Evolutionary conservation across 1,140 invertebrate species (phyloP).

Genomic region (Papilio dardanus): DNA sequence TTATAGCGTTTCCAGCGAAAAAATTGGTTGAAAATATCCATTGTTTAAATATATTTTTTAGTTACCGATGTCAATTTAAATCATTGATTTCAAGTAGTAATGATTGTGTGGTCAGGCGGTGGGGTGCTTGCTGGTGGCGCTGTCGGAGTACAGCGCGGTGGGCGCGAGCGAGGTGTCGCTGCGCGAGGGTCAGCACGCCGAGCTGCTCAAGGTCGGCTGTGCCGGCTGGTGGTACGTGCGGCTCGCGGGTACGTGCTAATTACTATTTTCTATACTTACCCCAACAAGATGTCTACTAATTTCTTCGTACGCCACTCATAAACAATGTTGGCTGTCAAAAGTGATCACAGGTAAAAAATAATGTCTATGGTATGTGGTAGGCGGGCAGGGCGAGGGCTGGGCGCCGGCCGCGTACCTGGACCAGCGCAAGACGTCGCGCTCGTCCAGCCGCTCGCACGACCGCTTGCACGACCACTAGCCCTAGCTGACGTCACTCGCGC

Average conservation of each 20-base stretch:
- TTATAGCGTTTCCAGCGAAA: background rate
- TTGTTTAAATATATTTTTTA: background rate
- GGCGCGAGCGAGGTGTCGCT: constrained; percentile 94
- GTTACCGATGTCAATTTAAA: background rate
- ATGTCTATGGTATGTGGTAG: constrained; percentile 60
- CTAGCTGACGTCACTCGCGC: constrained; percentile 39
- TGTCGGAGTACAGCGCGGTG: constrained; percentile 95
- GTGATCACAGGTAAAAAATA: background rate
- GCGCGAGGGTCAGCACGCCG: constrained; percentile 93
- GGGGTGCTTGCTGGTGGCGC: constrained; percentile 90
- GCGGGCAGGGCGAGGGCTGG: constrained; percentile 92
- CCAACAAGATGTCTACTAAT: background rate
- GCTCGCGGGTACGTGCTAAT: constrained; percentile 84
- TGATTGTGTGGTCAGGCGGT: constrained; percentile 62
- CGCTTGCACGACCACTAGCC: constrained; percentile 72
- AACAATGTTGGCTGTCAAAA: too few relatives aligned
- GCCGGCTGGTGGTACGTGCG: constrained; percentile 98
- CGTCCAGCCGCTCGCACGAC: constrained; percentile 84
- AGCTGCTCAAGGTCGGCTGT: constrained; percentile 94
- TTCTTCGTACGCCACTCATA: too few relatives aligned
- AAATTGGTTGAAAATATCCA: background rate
- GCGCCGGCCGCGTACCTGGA: constrained; percentile 96
- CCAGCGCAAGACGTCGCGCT: constrained; percentile 88
- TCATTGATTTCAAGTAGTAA: background rate
- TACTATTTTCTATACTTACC: background rate